A percentile compares a stretch with the other conserved stretches of the same genome.
Conservation (phyloP, 2,888 invertebrate genomes). For the Limnephilus lunatus region DNA sequence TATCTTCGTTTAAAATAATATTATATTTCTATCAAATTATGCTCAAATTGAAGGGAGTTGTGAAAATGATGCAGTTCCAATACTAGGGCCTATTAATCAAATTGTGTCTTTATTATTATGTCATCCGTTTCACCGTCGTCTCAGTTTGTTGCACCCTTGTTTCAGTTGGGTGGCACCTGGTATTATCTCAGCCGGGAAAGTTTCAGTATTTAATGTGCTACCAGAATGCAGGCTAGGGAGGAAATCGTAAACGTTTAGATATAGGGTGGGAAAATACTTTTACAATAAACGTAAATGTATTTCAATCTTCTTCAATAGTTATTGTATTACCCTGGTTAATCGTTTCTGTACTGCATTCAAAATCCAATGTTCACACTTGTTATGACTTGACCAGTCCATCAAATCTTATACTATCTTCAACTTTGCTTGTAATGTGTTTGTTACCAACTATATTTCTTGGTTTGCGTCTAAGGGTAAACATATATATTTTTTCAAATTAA, state of each 20-base stretch:
- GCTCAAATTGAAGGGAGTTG: conserved; percentile 4
- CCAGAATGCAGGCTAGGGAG: not conserved
- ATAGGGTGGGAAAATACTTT: not conserved
- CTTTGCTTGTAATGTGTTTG: too few species aligned
- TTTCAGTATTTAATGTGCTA: not conserved
- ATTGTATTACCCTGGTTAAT: not conserved
- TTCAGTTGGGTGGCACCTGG: not conserved
- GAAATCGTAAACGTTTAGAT: not conserved
- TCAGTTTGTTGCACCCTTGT: conserved; percentile 20
- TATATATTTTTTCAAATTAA: too few species aligned
- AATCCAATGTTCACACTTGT: too few species aligned
- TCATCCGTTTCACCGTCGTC: conserved; percentile 66
- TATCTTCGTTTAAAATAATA: too few species aligned
- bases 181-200: not conserved
- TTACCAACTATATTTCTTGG: too few species aligned
- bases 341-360: too few species aligned
- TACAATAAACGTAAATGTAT: not conserved
- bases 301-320: not conserved
- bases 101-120: conserved; percentile 66
- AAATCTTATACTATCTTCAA: too few species aligned
- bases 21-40: too few species aligned
- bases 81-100: conserved; percentile 65
- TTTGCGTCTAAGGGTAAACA: too few species aligned
- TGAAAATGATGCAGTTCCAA: conserved; percentile 61
- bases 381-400: too few species aligned